Percentiles rank a stretch among this genome's conserved stretches.
These are phyloP conservation scores for Sisyra nigra DNA, from an alignment of 2,888 invertebrate genomes.

Conservation along the genomic window DNA sequence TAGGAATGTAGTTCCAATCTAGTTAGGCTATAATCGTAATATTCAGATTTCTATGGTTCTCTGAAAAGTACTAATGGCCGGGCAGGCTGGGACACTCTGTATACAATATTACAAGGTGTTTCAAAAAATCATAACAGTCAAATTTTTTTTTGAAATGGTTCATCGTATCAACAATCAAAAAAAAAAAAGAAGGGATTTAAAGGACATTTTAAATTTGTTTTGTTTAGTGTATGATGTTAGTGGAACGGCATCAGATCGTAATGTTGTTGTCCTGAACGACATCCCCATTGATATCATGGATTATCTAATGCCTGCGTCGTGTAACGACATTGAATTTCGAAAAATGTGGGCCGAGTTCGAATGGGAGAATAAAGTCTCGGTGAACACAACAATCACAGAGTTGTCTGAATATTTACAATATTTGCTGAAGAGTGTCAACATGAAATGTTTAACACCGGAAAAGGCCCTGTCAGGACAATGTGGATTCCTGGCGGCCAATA, in stretches of 20 bases:
- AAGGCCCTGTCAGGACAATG: constrained; percentile 94
- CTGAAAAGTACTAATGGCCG: too few relatives aligned
- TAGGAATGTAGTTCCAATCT: too few relatives aligned
- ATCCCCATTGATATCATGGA: constrained; percentile 99
- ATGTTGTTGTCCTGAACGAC: constrained; percentile 96
- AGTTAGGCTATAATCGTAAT: too few relatives aligned
- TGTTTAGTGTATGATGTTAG: constrained; percentile 83
- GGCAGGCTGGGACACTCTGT: too few relatives aligned
- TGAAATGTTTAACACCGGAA: constrained; percentile 97
- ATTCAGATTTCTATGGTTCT: too few relatives aligned
- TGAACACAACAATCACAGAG: constrained; percentile 86
- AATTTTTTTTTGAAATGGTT: too few relatives aligned
- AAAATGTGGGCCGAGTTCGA: constrained; percentile 99
- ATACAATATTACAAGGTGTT: too few relatives aligned
- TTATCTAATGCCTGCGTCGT: constrained; percentile 89
- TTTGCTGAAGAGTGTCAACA: constrained; percentile 87
- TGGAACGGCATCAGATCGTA: constrained; percentile 81
- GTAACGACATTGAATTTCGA: constrained; percentile 91
- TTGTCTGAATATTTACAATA: constrained; percentile 86
- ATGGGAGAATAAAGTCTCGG: constrained; percentile 99
- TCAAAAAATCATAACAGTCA: too few relatives aligned
- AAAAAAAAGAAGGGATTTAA: too few relatives aligned
- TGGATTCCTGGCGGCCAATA: constrained; percentile 98
- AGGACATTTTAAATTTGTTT: too few relatives aligned
- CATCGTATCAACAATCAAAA: too few relatives aligned